Evolutionary conservation across 1,140 invertebrate genomes (phyloP).

Genomic region (Propsilocerus akamusi): DNA sequence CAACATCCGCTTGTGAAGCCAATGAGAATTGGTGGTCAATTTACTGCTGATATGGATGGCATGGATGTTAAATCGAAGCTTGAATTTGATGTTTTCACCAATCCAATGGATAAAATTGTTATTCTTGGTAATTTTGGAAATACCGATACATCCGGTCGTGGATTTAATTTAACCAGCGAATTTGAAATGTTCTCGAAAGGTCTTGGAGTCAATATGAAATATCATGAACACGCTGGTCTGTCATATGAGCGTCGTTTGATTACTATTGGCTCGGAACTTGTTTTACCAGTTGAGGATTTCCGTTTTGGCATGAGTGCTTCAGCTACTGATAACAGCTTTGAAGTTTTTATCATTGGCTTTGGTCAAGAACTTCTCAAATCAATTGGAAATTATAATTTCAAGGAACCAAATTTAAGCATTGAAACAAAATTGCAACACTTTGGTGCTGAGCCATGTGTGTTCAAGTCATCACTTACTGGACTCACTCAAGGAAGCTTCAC

Average conservation of each 20-base stretch:
- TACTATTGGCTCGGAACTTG: constrained; percentile 6
- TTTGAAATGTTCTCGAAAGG: constrained; percentile 12
- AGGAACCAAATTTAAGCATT: constrained; percentile 12
- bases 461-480: constrained; percentile 8
- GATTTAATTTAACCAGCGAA: constrained; percentile 14
- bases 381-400: constrained; percentile 9
- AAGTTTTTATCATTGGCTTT: constrained; percentile 17
- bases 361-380: constrained; percentile 14
- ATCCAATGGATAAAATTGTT: constrained; percentile 38
- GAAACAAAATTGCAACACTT: constrained; percentile 14
- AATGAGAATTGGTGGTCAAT: constrained; percentile 27
- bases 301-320: constrained; percentile 6
- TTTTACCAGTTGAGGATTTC: neutral
- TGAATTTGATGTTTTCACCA: constrained; percentile 39
- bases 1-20: constrained; percentile 42
- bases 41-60: constrained; percentile 23
- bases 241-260: constrained; percentile 10
- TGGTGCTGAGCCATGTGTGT: constrained; percentile 10
- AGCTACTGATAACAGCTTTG: constrained; percentile 11
- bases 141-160: constrained; percentile 3
- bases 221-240: constrained; percentile 10
- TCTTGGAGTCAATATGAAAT: constrained; percentile 14
- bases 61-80: constrained; percentile 26
- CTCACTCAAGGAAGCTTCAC: constrained; percentile 11
- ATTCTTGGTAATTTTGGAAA: constrained; percentile 16